Evolutionary conservation across 1,140 invertebrate species (phyloP).

Genomic region (Megalonaias nervosa): DNA sequence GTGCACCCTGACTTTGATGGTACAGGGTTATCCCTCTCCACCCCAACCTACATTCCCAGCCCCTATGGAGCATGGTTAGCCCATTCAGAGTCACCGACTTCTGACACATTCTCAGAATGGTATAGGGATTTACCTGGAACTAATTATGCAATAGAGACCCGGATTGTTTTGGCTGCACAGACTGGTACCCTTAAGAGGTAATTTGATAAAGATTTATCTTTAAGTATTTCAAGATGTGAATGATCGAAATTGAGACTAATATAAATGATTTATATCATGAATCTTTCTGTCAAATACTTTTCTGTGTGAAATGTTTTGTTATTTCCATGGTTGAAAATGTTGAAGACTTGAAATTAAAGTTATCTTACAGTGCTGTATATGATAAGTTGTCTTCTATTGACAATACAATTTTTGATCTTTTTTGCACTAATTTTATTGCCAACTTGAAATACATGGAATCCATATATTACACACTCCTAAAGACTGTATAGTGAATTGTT

Average conservation of each 20-base stretch:
- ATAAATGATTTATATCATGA: too few relatives aligned
- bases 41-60: constrained; percentile 38
- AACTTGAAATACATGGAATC: too few relatives aligned
- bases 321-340: too few relatives aligned
- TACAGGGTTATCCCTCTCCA: constrained; percentile 7
- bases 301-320: background rate
- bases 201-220: background rate
- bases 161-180: constrained; percentile 20
- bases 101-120: constrained; percentile 42
- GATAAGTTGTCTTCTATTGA: too few relatives aligned
- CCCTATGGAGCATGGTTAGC: constrained; percentile 47
- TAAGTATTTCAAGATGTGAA: background rate
- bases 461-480: too few relatives aligned
- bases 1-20: constrained; percentile 41
- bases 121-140: constrained; percentile 11
- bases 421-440: too few relatives aligned
- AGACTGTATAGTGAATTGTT: too few relatives aligned
- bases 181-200: constrained; percentile 30
- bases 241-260: background rate
- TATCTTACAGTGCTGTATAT: too few relatives aligned
- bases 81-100: constrained; percentile 29
- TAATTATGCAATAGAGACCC: constrained; percentile 26
- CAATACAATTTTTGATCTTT: too few relatives aligned
- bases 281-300: too few relatives aligned
- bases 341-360: too few relatives aligned